Conservation (phyloP, 2,113 vertebrate species). For the Ptyas mucosa region DNA sequence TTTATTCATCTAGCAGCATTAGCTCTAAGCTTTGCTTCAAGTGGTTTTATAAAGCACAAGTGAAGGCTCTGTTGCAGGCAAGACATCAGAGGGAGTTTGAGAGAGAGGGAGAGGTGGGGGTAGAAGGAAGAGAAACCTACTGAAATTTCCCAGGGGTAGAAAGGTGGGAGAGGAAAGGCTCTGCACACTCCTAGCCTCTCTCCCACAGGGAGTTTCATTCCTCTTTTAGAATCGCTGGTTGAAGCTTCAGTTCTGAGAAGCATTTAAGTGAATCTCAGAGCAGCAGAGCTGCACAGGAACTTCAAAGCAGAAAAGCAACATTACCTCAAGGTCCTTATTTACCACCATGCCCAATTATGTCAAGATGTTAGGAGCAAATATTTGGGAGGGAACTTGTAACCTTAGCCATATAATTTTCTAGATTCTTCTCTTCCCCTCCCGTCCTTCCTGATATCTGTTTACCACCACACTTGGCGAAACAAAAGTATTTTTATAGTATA, state of each 20-base stretch:
- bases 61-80: background rate
- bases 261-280: background rate
- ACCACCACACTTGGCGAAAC: background rate
- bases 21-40: background rate
- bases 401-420: background rate
- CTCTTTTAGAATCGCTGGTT: background rate
- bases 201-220: background rate
- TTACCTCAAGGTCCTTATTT: background rate
- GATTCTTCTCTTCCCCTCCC: background rate
- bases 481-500: background rate
- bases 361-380: background rate
- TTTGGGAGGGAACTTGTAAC: background rate
- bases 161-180: background rate
- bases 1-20: background rate
- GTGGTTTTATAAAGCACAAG: background rate
- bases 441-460: background rate
- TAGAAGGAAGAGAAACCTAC: background rate
- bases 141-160: background rate
- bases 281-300: background rate
- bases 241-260: background rate
- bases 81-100: background rate
- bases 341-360: background rate
- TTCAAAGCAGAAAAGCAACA: conserved; percentile 8
- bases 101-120: background rate
- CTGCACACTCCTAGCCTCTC: background rate